A percentile compares a stretch with the other conserved stretches of the same genome.
phyloP scores from a whole-genome alignment of 1,140 invertebrate genomes.

The Drosophila persimilis region DNA sequence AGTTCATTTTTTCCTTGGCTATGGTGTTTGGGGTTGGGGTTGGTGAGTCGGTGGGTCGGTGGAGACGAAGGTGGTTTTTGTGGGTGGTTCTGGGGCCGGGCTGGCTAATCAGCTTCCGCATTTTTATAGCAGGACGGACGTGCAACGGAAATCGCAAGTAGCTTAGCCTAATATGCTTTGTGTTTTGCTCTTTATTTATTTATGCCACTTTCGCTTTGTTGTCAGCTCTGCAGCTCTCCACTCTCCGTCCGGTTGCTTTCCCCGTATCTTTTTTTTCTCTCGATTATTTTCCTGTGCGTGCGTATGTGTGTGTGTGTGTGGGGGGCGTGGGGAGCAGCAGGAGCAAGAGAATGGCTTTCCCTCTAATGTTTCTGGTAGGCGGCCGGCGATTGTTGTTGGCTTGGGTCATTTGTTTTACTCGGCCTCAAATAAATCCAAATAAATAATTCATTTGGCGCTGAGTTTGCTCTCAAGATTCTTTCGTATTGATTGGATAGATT shows the following conservation, averaged over 20 bases:
- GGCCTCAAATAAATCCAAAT: constrained; percentile 81
- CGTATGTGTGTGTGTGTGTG: too few species aligned
- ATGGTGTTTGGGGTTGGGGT: not conserved
- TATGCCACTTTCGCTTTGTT: constrained; percentile 68
- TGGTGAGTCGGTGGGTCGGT: not conserved
- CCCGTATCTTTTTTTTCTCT: constrained; percentile 20
- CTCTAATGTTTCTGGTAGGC: too few species aligned
- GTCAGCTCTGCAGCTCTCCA: not conserved
- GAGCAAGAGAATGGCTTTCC: too few species aligned
- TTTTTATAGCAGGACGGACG: constrained; percentile 70
- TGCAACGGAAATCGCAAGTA: constrained; percentile 81
- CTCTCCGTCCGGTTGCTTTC: constrained; percentile 1
- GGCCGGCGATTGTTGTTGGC: constrained; percentile 48
- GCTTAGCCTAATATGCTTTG: constrained; percentile 82
- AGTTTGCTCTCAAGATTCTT: constrained; percentile 61
- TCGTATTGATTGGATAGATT: constrained; percentile 30
- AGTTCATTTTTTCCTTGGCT: constrained; percentile 52
- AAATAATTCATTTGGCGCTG: constrained; percentile 71
- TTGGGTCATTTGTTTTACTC: constrained; percentile 78
- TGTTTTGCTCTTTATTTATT: constrained; percentile 79
- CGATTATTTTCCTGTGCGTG: constrained; percentile 2
- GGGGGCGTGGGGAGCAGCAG: too few species aligned
- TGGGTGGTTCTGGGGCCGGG: constrained; percentile 3
- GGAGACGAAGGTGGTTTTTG: not conserved
- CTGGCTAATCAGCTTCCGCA: constrained; percentile 76